Conservation (phyloP, 1,140 invertebrate genomes). For the Orchestia grillus region DNA sequence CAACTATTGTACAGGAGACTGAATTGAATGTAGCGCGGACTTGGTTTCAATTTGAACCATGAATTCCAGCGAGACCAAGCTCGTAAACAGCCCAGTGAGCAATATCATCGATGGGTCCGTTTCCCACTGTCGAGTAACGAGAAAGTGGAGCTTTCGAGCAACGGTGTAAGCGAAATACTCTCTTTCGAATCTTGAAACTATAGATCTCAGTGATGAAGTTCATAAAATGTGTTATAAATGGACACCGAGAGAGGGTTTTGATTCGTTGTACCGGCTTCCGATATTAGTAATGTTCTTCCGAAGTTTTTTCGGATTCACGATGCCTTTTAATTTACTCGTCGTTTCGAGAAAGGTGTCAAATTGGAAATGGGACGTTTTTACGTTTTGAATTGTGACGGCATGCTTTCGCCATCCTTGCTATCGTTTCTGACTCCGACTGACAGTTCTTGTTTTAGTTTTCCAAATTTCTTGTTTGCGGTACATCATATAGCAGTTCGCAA, state of each 20-base stretch:
- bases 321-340: too few relatives aligned
- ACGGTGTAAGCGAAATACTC: background rate
- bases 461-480: too few relatives aligned
- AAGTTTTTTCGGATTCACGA: too few relatives aligned
- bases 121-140: background rate
- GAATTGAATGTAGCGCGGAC: background rate
- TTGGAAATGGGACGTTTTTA: too few relatives aligned
- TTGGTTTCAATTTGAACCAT: constrained; percentile 31
- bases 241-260: background rate
- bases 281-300: too few relatives aligned
- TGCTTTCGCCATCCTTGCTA: too few relatives aligned
- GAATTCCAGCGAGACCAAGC: background rate
- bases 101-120: constrained; percentile 8
- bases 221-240: background rate
- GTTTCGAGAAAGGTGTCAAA: too few relatives aligned
- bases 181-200: background rate
- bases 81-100: constrained; percentile 31
- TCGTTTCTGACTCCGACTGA: too few relatives aligned
- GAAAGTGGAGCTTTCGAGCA: background rate
- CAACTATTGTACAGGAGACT: background rate
- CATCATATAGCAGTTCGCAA: too few relatives aligned
- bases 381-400: too few relatives aligned
- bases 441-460: too few relatives aligned
- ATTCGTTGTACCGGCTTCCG: background rate
- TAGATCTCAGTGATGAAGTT: background rate